Base-by-base conservation (phyloP, 2,113 vertebrate genomes). In the Carettochelys insculpta region DNA sequence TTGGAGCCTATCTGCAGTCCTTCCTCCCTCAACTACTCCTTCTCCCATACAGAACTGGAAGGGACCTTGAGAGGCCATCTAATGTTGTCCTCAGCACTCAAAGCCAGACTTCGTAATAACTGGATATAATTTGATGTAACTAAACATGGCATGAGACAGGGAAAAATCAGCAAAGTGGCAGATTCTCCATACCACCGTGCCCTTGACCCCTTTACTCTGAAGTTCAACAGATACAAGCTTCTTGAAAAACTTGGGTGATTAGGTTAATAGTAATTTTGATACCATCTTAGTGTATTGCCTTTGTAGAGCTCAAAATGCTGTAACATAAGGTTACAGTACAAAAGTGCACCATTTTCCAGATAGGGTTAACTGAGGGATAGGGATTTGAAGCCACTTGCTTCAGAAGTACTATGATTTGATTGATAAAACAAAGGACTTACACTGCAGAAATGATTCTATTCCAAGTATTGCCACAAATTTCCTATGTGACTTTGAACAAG, bases 151-250 rank as follows among this genome's bases (percentile, higher is more conserved):
- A 71, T 38, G 68, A 88, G 88, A 82, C 45, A 73, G 25, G 43
- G n/a, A 47, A 88, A 77, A 22, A 58, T 43, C 38, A 71, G 22
- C 68, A 71, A 8, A 4, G 6, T 22, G 19, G 6, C 14, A 4
- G 1, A 12, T 16, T 58, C 50, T 5, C 29, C 31, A 19, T 4
- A 2, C 12, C 22, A 7, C 73, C 75, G 76, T 12, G 22, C 75
- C 79, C 17, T 78, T 14, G n/a, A 13, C 45, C 29, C 2, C 20
- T 85, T 47, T 73, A 38, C 73, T 65, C 80, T 77, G 68, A 68
- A 58, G 25, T 48, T 38, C 13, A 0, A 2, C 2, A 25, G 14
- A 12, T 51, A 47, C 41, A 77, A 3, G 54, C 48, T 0, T 71
- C 68, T 41, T 71, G 68, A 24, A 71, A 71, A 7, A 85, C 3